phyloP scores from a whole-genome alignment of 2,888 invertebrate genomes.

The Asteroscopus sphinx region DNA sequence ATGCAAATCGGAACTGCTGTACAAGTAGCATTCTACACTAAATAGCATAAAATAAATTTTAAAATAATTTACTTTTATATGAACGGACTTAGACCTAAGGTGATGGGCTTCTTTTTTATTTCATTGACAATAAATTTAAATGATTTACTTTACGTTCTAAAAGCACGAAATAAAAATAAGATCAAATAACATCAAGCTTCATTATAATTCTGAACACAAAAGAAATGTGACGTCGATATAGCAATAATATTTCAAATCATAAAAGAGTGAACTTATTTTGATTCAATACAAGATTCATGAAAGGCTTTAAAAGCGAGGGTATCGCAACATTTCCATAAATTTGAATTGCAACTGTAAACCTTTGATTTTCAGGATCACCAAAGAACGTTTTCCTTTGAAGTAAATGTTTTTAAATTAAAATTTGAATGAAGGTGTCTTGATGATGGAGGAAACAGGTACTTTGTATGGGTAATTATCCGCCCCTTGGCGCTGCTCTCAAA shows the following conservation, averaged over 20 bases:
- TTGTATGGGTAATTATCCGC: conserved; percentile 10
- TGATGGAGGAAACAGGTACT: conserved; percentile 9
- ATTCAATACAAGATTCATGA: conserved; percentile 24
- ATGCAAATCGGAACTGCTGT: conserved; percentile 22
- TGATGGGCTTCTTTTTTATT: conserved; percentile 9
- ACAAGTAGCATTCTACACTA: conserved; percentile 40
- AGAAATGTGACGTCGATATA: background rate
- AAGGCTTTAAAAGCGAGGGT: conserved; percentile 8
- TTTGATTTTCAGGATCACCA: conserved; percentile 46
- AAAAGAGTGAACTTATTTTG: conserved; percentile 1
- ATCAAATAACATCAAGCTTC: background rate
- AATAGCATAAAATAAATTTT: no score
- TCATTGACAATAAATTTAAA: background rate
- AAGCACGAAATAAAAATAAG: conserved; percentile 4
- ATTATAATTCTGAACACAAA: background rate
- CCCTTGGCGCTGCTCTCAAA: conserved; percentile 1
- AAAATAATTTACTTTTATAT: conserved; percentile 4
- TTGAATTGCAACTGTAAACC: conserved; percentile 46
- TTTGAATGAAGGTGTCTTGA: conserved; percentile 17
- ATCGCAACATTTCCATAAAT: conserved; percentile 47
- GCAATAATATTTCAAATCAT: background rate
- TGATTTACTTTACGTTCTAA: background rate
- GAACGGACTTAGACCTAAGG: background rate
- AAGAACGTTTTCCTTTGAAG: conserved; percentile 38
- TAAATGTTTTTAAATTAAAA: conserved; percentile 37